Conservation (phyloP, 2,797 vertebrate genomes). For the Micromesistius poutassou region DNA sequence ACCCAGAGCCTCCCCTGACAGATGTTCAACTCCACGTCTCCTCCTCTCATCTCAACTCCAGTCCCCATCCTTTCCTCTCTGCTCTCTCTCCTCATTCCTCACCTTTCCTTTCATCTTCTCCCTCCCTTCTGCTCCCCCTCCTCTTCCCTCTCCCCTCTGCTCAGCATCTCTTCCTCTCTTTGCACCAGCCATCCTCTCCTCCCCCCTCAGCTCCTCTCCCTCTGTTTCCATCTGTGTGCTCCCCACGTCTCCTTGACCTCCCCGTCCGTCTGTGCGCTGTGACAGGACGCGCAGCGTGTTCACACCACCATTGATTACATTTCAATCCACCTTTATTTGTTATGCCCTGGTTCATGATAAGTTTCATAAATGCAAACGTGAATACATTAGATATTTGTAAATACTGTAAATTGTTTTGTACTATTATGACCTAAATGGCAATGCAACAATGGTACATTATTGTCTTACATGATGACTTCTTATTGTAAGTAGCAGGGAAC, state of each 20-base stretch:
- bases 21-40: background rate
- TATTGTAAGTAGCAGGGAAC: background rate
- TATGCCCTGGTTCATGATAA: background rate
- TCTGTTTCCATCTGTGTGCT: background rate
- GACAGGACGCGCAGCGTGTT: background rate
- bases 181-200: conserved; percentile 8
- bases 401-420: too few species aligned
- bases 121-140: background rate
- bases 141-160: background rate
- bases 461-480: background rate
- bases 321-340: background rate
- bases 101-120: conserved; percentile 9
- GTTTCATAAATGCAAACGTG: background rate
- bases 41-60: background rate
- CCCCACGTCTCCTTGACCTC: background rate
- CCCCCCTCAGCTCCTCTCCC: background rate
- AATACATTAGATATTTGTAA: background rate
- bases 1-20: background rate
- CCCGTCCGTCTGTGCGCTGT: background rate
- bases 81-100: background rate
- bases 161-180: conserved; percentile 7
- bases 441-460: too few species aligned
- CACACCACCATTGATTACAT: background rate
- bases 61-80: background rate
- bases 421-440: background rate